Conservation (phyloP, 2,888 invertebrate species). For the Leptogaster cylindrica region DNA sequence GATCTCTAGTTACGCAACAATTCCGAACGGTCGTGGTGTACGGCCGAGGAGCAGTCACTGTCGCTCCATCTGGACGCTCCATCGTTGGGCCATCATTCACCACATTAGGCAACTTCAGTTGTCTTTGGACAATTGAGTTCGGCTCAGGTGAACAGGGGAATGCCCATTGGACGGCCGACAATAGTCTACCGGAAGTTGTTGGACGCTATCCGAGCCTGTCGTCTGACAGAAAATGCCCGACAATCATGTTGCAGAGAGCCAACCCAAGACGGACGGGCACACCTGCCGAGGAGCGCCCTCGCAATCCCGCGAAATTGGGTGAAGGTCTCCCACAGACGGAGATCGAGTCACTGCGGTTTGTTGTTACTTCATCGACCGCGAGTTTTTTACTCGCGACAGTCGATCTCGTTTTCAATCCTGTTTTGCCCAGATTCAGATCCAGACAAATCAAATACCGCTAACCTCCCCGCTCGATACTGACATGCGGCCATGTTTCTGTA, state of each 20-base stretch:
- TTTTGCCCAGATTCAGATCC: background rate
- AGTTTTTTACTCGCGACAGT: background rate
- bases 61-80: background rate
- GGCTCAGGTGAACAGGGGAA: background rate
- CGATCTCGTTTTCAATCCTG: background rate
- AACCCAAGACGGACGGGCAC: background rate
- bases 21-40: background rate
- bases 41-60: background rate
- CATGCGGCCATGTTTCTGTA: background rate
- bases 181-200: slow-evolving; percentile 20
- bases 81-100: background rate
- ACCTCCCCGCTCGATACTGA: too few species aligned
- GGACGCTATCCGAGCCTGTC: background rate
- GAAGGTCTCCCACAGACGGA: slow-evolving; percentile 33
- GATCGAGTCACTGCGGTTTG: background rate
- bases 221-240: too few species aligned
- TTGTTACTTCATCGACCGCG: background rate
- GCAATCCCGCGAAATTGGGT: slow-evolving; percentile 19
- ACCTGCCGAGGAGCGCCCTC: slow-evolving; percentile 2
- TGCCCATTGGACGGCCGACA: background rate
- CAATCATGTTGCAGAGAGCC: background rate
- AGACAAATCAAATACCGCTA: too few species aligned
- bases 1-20: background rate
- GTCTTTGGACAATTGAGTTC: background rate
- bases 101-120: slow-evolving; percentile 4